Evolutionary conservation across 2,888 invertebrate genomes (phyloP).

Genomic region (Nebria salina): DNA sequence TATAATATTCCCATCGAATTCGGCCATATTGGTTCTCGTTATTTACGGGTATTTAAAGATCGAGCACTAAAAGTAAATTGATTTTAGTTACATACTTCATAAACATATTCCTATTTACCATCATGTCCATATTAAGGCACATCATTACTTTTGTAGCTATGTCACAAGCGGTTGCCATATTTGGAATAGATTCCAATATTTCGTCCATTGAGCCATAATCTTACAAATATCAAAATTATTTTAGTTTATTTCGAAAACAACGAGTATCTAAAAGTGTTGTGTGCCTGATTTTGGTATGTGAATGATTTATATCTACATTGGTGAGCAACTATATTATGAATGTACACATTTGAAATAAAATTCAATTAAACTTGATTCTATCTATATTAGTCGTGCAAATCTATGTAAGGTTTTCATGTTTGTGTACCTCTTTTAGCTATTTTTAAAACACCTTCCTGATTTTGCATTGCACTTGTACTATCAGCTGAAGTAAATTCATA

Average conservation of each 20-base stretch:
- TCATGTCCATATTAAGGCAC: slow-evolving; percentile 44
- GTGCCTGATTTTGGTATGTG: neutral
- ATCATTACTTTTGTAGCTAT: slow-evolving; percentile 46
- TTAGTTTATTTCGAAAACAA: neutral
- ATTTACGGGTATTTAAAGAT: slow-evolving; percentile 54
- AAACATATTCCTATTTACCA: slow-evolving; percentile 27
- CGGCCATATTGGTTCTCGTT: neutral
- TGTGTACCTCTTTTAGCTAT: neutral
- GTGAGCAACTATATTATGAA: neutral
- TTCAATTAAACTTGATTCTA: neutral
- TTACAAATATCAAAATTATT: neutral
- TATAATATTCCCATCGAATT: neutral
- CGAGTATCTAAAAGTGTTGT: neutral
- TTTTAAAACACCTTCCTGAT: neutral
- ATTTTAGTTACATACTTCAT: slow-evolving; percentile 20
- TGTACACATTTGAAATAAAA: neutral
- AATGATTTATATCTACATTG: neutral
- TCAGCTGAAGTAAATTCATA: neutral
- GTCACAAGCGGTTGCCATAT: slow-evolving; percentile 36
- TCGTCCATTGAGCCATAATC: slow-evolving; percentile 8
- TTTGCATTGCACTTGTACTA: neutral
- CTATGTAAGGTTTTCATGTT: neutral
- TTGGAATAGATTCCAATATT: neutral
- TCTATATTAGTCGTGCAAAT: neutral
- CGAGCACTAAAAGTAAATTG: slow-evolving; percentile 54